These are phyloP conservation scores for Vidua chalybeata DNA, from an alignment of 2,113 vertebrate species.

Conservation along the genomic window DNA sequence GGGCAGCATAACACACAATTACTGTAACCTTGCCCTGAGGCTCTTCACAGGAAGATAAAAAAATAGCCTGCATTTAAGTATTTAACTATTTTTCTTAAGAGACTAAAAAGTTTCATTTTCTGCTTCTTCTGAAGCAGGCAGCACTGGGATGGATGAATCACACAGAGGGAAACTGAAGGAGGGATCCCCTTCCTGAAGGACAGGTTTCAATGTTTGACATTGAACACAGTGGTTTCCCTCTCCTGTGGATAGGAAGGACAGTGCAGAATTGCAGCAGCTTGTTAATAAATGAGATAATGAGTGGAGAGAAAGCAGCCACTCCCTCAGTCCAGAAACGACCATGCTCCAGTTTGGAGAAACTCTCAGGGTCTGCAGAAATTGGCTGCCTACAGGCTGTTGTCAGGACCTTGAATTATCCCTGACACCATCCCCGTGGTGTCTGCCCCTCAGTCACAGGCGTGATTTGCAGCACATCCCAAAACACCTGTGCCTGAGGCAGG, in stretches of 20 bases:
- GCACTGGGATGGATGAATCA: neutral
- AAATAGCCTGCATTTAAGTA: neutral
- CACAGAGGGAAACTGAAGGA: neutral
- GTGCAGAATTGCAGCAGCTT: neutral
- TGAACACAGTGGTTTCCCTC: neutral
- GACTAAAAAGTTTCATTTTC: neutral
- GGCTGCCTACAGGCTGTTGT: neutral
- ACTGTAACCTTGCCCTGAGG: conserved; percentile 34
- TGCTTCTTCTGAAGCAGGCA: neutral
- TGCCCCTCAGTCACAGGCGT: neutral
- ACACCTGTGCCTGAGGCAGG: rapidly evolving
- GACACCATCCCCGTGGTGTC: neutral
- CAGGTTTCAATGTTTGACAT: neutral
- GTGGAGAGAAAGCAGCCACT: neutral
- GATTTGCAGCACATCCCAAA: neutral
- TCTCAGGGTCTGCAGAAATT: neutral
- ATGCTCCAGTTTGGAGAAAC: rapidly evolving
- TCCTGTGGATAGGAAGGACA: neutral
- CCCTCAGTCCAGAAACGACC: neutral
- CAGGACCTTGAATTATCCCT: neutral
- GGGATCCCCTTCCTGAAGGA: neutral
- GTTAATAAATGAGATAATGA: neutral
- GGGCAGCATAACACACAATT: neutral
- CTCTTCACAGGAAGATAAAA: conserved; percentile 4
- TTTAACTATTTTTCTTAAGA: neutral